phyloP scores from a whole-genome alignment of 2,797 vertebrate species.

The Thaleichthys pacificus region DNA sequence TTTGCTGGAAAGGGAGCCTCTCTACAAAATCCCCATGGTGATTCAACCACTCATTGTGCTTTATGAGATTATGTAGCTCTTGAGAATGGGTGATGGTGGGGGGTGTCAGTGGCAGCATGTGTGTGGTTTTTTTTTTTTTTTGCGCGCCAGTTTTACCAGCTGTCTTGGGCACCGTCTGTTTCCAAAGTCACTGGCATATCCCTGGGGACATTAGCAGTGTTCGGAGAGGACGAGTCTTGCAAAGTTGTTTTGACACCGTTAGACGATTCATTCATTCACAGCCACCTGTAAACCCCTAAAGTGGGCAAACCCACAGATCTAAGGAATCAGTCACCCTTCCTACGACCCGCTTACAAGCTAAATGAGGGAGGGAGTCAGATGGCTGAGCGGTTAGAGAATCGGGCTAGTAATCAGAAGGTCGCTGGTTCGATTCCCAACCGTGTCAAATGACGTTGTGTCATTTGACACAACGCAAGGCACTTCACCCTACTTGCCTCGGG shows the following conservation, averaged over 20 bases:
- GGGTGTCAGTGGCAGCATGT: not conserved
- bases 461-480: too few relatives aligned
- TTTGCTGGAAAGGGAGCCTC: not conserved
- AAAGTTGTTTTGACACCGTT: too few relatives aligned
- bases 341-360: not conserved
- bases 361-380: too few relatives aligned
- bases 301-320: too few relatives aligned
- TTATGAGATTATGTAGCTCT: not conserved
- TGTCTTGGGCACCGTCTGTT: constrained; percentile 33
- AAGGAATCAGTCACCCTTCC: not conserved
- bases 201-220: constrained; percentile 26
- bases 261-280: too few relatives aligned
- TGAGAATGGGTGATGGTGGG: not conserved
- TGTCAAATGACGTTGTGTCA: too few relatives aligned
- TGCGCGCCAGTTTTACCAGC: constrained; percentile 51
- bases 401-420: too few relatives aligned
- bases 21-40: not conserved
- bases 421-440: too few relatives aligned
- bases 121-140: constrained; percentile 26
- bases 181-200: constrained; percentile 42
- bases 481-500: too few relatives aligned
- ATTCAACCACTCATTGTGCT: not conserved
- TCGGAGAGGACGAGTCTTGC: too few relatives aligned
- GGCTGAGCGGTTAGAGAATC: too few relatives aligned
- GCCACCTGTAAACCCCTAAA: too few relatives aligned